Percentiles rank a stretch among this genome's conserved stretches.
Evolutionary conservation across 2,888 invertebrate species (phyloP).

Genomic region (Epiperipatus broadwayi): DNA sequence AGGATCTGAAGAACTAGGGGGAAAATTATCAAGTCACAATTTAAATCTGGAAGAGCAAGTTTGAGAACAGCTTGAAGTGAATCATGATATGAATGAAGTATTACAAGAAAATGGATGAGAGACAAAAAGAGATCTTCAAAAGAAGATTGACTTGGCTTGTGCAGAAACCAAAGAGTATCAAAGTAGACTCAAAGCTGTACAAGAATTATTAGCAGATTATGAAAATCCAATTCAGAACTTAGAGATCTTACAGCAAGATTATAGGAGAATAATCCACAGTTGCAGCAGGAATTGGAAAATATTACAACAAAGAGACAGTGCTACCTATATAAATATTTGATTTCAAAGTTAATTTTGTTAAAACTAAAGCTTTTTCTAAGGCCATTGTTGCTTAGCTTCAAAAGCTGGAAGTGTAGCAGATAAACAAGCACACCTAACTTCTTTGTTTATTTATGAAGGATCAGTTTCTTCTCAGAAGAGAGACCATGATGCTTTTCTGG

Average conservation of each 20-base stretch:
- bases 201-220: slow-evolving; percentile 79
- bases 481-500: slow-evolving; percentile 77
- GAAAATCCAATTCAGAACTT: slow-evolving; percentile 87
- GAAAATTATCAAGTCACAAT: no score
- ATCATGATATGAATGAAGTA: no score
- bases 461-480: slow-evolving; percentile 68
- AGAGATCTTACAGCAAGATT: slow-evolving; percentile 44
- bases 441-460: slow-evolving; percentile 85
- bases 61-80: no score
- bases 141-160: no score
- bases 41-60: no score
- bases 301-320: slow-evolving; percentile 42
- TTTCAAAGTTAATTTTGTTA: slow-evolving; percentile 46
- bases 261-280: slow-evolving; percentile 53
- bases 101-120: no score
- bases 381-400: slow-evolving; percentile 78
- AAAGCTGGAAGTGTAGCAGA: slow-evolving; percentile 69
- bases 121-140: no score
- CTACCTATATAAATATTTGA: slow-evolving; percentile 43
- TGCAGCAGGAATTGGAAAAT: slow-evolving; percentile 44
- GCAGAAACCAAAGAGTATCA: no score
- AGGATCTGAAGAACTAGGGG: no score
- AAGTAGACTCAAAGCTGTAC: slow-evolving; percentile 51
- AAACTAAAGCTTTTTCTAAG: slow-evolving; percentile 49
- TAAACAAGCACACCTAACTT: slow-evolving; percentile 66